phyloP scores from a whole-genome alignment of 2,888 invertebrate species.

The Leptogaster cylindrica region DNA sequence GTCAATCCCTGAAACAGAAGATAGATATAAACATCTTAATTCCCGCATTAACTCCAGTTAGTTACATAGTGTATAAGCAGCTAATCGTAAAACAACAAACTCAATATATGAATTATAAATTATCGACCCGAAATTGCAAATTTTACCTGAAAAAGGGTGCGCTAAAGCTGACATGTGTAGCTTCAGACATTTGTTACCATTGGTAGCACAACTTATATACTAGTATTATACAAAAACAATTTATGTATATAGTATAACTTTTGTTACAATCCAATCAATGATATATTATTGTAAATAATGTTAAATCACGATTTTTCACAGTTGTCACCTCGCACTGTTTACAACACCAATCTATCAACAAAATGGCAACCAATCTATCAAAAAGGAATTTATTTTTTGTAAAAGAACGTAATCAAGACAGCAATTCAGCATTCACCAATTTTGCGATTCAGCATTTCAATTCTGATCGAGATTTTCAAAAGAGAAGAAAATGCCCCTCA shows the following conservation, averaged over 20 bases:
- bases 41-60: background rate
- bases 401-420: too few species aligned
- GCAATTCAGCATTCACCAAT: too few species aligned
- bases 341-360: conserved; percentile 34
- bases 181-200: conserved; percentile 48
- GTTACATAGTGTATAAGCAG: background rate
- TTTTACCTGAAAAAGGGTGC: conserved; percentile 52
- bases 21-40: background rate
- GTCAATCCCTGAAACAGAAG: conserved; percentile 50
- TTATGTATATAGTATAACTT: background rate
- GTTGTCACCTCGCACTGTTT: conserved; percentile 29
- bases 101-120: too few species aligned
- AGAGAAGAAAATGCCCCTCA: too few species aligned
- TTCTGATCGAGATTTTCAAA: too few species aligned
- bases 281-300: too few species aligned
- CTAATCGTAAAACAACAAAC: background rate
- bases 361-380: too few species aligned
- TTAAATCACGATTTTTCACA: background rate
- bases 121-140: conserved; percentile 17
- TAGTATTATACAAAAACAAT: background rate
- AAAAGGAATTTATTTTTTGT: too few species aligned
- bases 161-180: conserved; percentile 52
- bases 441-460: too few species aligned
- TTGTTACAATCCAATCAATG: too few species aligned
- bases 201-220: conserved; percentile 5